These are phyloP conservation scores for Andrena fulva DNA, from an alignment of 2,888 invertebrate species.

Conservation along the genomic window DNA sequence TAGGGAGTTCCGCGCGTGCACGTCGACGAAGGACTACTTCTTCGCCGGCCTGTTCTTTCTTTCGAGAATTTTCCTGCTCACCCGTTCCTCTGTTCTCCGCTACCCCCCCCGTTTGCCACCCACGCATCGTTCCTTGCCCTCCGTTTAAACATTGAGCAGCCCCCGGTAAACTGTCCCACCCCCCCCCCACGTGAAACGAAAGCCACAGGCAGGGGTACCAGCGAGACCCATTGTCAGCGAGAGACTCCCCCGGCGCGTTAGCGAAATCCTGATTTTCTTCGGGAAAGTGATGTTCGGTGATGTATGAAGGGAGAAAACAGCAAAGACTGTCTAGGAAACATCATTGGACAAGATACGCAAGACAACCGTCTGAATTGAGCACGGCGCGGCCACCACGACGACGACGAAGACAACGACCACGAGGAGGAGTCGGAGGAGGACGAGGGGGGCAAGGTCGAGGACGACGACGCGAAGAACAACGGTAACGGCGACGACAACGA, in stretches of 20 bases:
- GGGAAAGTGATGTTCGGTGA: conserved; percentile 16
- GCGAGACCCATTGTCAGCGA: neutral
- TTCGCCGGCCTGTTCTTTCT: conserved; percentile 41
- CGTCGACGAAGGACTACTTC: conserved; percentile 61
- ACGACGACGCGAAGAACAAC: neutral
- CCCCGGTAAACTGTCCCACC: neutral
- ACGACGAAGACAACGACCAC: neutral
- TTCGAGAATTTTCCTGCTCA: conserved; percentile 36
- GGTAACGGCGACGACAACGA: neutral
- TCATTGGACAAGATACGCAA: neutral
- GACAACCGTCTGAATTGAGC: neutral
- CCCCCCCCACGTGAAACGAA: neutral
- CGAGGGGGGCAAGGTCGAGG: conserved; percentile 1
- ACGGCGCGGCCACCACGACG: neutral
- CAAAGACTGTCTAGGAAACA: conserved; percentile 1
- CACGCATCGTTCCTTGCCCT: conserved; percentile 61
- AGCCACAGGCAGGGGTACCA: neutral
- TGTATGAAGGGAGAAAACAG: conserved; percentile 6
- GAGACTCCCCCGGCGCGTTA: neutral
- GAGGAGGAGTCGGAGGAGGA: neutral
- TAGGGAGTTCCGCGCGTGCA: conserved; percentile 46
- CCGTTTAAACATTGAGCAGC: conserved; percentile 6
- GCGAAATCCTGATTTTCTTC: neutral
- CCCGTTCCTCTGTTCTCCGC: conserved; percentile 1
- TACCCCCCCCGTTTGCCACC: conserved; percentile 14